phyloP scores from a whole-genome alignment of 1,140 invertebrate species.

The Drosophila ambigua region DNA sequence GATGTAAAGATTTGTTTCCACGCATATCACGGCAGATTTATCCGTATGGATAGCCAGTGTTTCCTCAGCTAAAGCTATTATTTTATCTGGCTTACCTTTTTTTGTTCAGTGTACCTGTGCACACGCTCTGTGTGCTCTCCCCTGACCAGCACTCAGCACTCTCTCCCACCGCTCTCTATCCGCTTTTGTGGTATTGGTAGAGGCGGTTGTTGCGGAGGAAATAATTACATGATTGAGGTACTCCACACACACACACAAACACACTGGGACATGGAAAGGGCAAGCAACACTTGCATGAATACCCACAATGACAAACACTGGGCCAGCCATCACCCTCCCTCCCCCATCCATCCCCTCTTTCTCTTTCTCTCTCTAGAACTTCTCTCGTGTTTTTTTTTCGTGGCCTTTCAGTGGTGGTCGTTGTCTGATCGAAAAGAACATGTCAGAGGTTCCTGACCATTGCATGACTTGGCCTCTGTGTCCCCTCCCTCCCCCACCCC shows the following conservation, averaged over 20 bases:
- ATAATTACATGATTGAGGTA: constrained; percentile 84
- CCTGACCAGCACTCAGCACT: constrained; percentile 1
- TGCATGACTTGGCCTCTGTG: constrained; percentile 57
- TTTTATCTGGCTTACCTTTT: too few species aligned
- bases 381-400: constrained; percentile 15
- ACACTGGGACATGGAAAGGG: constrained; percentile 15
- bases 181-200: constrained; percentile 51
- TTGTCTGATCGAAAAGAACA: constrained; percentile 80
- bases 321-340: constrained; percentile 5
- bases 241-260: constrained; percentile 46
- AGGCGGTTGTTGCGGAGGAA: constrained; percentile 70
- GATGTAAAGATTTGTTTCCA: too few species aligned
- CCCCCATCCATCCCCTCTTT: background rate
- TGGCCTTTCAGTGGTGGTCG: constrained; percentile 46
- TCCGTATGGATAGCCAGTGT: too few species aligned
- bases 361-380: background rate
- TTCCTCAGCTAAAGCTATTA: too few species aligned
- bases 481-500: background rate
- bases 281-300: constrained; percentile 29
- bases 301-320: constrained; percentile 52
- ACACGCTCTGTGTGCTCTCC: constrained; percentile 1
- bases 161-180: constrained; percentile 23
- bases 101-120: constrained; percentile 3
- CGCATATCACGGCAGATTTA: too few species aligned
- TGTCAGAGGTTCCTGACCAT: constrained; percentile 70